These are phyloP conservation scores for Saccostrea echinata DNA, from an alignment of 1,140 invertebrate genomes.

Conservation along the genomic window DNA sequence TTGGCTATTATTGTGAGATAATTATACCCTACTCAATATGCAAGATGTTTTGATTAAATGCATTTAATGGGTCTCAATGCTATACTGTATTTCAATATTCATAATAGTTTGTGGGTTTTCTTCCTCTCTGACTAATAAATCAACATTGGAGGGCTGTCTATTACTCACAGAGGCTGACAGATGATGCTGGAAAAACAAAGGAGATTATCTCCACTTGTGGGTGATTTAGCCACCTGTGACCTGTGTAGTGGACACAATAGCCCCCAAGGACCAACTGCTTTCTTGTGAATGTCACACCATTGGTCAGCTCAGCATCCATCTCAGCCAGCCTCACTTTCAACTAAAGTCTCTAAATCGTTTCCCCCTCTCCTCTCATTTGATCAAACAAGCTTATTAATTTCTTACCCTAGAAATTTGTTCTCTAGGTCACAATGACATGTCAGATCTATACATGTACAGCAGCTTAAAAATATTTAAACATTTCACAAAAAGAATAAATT, in stretches of 20 bases:
- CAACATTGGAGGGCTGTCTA: not conserved
- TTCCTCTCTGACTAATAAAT: slow-evolving; percentile 35
- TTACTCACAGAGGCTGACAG: not conserved
- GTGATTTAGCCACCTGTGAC: not conserved
- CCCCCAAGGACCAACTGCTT: not conserved
- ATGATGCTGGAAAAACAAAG: slow-evolving; percentile 28
- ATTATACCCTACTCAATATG: slow-evolving; percentile 19
- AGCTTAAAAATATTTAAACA: no score
- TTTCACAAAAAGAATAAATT: no score
- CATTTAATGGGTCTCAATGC: slow-evolving; percentile 4
- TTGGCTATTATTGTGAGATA: not conserved
- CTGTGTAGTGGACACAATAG: not conserved
- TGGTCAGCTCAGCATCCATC: not conserved
- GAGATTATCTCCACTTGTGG: slow-evolving; percentile 21
- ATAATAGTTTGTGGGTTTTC: slow-evolving; percentile 29
- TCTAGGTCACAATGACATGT: not conserved
- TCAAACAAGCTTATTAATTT: not conserved
- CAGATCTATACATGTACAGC: not conserved
- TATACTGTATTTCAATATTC: slow-evolving; percentile 15
- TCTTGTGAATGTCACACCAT: not conserved
- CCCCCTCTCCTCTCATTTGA: no score
- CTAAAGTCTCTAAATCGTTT: no score
- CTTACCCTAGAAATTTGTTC: not conserved
- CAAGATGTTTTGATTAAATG: slow-evolving; percentile 32
- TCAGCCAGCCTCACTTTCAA: not conserved